phyloP scores from a whole-genome alignment of 2,113 vertebrate species.

The Tachysurus fulvidraco region DNA sequence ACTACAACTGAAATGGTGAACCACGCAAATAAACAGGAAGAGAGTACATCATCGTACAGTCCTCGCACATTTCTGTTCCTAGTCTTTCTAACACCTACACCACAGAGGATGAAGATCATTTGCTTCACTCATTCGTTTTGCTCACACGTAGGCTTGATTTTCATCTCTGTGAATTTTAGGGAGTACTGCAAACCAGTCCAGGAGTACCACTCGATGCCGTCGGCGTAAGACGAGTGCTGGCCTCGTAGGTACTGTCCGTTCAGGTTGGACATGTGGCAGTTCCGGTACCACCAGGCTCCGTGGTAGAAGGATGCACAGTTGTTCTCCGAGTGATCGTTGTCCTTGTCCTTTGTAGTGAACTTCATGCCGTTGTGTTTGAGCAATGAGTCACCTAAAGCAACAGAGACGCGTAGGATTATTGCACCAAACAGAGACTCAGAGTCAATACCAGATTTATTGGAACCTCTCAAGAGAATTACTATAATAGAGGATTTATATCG shows the following conservation, averaged over 20 bases:
- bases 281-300: constrained; percentile 96
- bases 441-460: background rate
- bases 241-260: constrained; percentile 92
- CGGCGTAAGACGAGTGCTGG: constrained; percentile 89
- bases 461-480: background rate
- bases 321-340: constrained; percentile 94
- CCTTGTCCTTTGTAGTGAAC: constrained; percentile 93
- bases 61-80: constrained; percentile 32
- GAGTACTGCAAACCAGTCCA: constrained; percentile 98
- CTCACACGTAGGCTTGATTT: constrained; percentile 82
- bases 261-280: constrained; percentile 97
- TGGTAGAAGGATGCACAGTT: constrained; percentile 94
- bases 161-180: constrained; percentile 92
- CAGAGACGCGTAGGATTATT: background rate
- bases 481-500: background rate
- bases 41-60: constrained; percentile 16
- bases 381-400: constrained; percentile 83
- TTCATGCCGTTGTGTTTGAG: constrained; percentile 92
- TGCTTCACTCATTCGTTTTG: constrained; percentile 61
- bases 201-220: constrained; percentile 92
- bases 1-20: constrained; percentile 14
- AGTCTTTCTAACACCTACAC: constrained; percentile 50
- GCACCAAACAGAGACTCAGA: background rate
- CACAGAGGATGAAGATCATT: constrained; percentile 2
- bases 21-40: constrained; percentile 1